A percentile compares a stretch with the other conserved stretches of the same genome.
These are phyloP conservation scores for Eupeodes latifasciatus DNA, from an alignment of 2,888 invertebrate species.

Conservation along the genomic window DNA sequence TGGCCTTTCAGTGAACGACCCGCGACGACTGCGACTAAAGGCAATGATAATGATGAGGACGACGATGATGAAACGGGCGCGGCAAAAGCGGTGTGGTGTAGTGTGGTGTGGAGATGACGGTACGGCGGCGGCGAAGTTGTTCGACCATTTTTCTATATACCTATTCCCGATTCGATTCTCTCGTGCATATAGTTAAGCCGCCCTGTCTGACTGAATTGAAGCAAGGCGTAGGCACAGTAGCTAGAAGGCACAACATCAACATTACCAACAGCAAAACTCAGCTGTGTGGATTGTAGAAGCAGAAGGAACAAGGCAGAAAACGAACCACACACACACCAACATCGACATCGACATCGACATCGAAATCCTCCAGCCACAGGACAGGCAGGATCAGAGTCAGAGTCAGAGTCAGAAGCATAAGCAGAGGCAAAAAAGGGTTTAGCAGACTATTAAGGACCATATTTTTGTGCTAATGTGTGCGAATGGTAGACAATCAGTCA, in stretches of 20 bases:
- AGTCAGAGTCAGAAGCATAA: background rate
- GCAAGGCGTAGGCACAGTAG: slow-evolving; percentile 44
- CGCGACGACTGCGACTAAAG: slow-evolving; percentile 67
- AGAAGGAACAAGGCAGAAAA: background rate
- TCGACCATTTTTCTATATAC: slow-evolving; percentile 42
- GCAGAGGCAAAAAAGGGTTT: slow-evolving; percentile 53
- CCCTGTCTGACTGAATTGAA: slow-evolving; percentile 51
- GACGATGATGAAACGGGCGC: slow-evolving; percentile 44
- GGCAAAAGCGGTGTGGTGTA: background rate
- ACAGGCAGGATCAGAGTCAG: slow-evolving; percentile 5
- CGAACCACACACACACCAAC: slow-evolving; percentile 31
- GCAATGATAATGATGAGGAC: slow-evolving; percentile 77
- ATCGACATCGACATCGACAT: no score
- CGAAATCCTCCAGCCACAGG: background rate
- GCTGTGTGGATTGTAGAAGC: slow-evolving; percentile 42
- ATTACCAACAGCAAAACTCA: slow-evolving; percentile 67
- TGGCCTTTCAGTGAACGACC: slow-evolving; percentile 75
- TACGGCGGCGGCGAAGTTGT: slow-evolving; percentile 76
- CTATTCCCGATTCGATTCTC: slow-evolving; percentile 19
- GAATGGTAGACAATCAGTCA: slow-evolving; percentile 74
- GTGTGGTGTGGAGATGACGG: slow-evolving; percentile 72
- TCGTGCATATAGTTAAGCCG: slow-evolving; percentile 48
- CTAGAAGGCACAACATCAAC: slow-evolving; percentile 46
- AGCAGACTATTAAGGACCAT: slow-evolving; percentile 55
- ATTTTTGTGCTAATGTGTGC: slow-evolving; percentile 54